Evolutionary conservation across 2,113 vertebrate genomes (phyloP), one percentile per base, ranked within the genome.

Genomic region (Turdus rufiventris): DNA sequence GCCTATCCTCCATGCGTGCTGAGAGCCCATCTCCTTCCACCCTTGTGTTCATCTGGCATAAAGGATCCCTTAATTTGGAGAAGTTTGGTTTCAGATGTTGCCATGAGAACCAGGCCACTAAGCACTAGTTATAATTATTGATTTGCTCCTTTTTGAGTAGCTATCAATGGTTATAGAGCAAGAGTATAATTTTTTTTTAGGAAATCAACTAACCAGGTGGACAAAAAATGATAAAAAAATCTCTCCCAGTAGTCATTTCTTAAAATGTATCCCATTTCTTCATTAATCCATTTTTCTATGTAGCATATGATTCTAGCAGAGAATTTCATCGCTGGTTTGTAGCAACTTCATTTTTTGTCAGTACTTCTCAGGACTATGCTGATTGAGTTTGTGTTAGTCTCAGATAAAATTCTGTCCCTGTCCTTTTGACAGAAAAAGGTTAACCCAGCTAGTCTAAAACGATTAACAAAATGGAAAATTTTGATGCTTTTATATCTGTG

Each of bases 351-450:
- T 79, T 81, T 42, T 61, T 38, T 53, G 33, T 79, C 36, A 33
- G 25, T 51, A 70, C 17, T 88, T 90, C 29, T 88, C 42, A 48
- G 23, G 4, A 67, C 20, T 23, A 6, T 63, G 12, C 11, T 82
- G 23, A 51, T 10, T 78, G 62, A 77, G 9, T 40, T 91, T 72
- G 6, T 48, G 33, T 62, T 60, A 72, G 14, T 51, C 68, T 88
- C 84, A 48, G 15, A 72, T 14, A 79, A 89, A 82, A 61, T 81
- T 66, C 19, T 70, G 20, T 34, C 33, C 29, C n/a, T 77, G 33
- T 78, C 57, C 87, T 84, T 94, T 87, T 85, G 82, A 76, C 70
- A 93, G 76, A 83, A 85, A 96, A 96, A 93, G 38, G n/a, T 86
- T 93, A 94, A 79, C 61, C 5, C 51, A 81, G 77, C 25, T 87